Percentiles rank a stretch among this genome's conserved stretches.
These are phyloP conservation scores for Yponomeuta plumbellus DNA, from an alignment of 2,888 invertebrate species.

Conservation along the genomic window DNA sequence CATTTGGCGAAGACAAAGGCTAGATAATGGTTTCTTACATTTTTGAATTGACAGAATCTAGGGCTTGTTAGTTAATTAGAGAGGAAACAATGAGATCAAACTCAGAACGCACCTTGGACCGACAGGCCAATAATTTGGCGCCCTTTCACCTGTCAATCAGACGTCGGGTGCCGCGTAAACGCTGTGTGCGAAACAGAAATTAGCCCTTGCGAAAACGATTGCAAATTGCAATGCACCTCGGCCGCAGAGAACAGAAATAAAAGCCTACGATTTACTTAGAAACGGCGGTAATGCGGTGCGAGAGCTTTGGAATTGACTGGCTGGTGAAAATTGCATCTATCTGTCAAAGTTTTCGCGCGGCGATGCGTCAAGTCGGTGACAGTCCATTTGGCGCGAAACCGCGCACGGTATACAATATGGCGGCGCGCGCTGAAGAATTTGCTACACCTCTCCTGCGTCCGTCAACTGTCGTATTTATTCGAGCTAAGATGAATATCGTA, in stretches of 20 bases:
- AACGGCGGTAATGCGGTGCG: conserved; percentile 30
- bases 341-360: conserved; percentile 53
- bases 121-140: conserved; percentile 60
- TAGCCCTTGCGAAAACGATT: conserved; percentile 47
- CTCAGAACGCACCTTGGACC: conserved; percentile 32
- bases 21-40: no score
- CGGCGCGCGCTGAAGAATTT: conserved; percentile 7
- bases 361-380: conserved; percentile 54
- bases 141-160: conserved; percentile 73
- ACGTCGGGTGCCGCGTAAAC: conserved; percentile 45
- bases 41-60: no score
- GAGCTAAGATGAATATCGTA: conserved; percentile 43
- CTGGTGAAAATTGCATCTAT: conserved; percentile 38
- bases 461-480: conserved; percentile 35
- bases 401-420: neutral
- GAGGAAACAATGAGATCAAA: conserved; percentile 33
- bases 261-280: conserved; percentile 45
- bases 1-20: no score
- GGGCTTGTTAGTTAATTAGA: conserved; percentile 31
- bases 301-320: conserved; percentile 34
- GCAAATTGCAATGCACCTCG: conserved; percentile 48
- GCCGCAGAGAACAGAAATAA: conserved; percentile 39
- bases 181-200: conserved; percentile 41
- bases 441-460: neutral
- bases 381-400: conserved; percentile 39